A percentile compares a stretch with the other conserved stretches of the same genome.
phyloP scores from a whole-genome alignment of 2,113 vertebrate species.

The Puffinus mauretanicus region DNA sequence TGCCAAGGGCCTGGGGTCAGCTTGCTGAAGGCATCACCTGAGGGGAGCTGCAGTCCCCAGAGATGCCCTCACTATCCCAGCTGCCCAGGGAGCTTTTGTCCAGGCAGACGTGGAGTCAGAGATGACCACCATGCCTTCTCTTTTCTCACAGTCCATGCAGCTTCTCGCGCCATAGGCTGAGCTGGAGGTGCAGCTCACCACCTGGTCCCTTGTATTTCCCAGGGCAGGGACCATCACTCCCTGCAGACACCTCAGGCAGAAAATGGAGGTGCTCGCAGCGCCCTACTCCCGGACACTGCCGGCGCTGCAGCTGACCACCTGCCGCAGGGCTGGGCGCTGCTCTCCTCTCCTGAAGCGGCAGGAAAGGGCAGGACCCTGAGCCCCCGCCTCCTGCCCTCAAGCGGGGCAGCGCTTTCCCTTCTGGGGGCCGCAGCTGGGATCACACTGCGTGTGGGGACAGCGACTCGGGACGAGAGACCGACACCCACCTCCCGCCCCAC shows the following conservation, averaged over 20 bases:
- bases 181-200: rapidly evolving
- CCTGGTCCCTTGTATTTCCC: no score
- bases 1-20: no score
- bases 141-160: not conserved
- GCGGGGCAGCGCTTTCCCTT: rapidly evolving
- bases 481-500: rapidly evolving
- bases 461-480: rapidly evolving
- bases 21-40: rapidly evolving
- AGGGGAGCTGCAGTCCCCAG: not conserved
- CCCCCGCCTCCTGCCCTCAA: rapidly evolving
- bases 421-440: rapidly evolving
- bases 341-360: not conserved
- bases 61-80: no score
- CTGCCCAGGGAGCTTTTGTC: not conserved
- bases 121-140: rapidly evolving
- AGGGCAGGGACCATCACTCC: not conserved
- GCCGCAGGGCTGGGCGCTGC: not conserved
- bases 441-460: not conserved
- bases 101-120: not conserved
- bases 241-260: no score
- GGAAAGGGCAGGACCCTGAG: no score
- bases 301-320: not conserved
- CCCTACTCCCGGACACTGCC: not conserved
- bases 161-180: not conserved
- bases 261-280: rapidly evolving